Evolutionary conservation across 1,140 invertebrate genomes (phyloP).

Genomic region (Drosophila funebris): DNA sequence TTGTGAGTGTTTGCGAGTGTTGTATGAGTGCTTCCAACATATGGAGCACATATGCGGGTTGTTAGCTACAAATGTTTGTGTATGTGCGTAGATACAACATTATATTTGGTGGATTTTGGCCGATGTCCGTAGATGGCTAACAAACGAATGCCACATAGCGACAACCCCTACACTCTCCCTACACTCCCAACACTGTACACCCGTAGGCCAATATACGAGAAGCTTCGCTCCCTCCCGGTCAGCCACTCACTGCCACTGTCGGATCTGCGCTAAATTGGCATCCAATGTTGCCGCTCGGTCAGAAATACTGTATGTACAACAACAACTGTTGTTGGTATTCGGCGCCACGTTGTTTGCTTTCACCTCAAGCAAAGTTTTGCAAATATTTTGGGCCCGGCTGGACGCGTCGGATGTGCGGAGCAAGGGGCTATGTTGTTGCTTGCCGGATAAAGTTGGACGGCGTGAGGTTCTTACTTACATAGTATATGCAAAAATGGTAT

Average conservation of each 20-base stretch:
- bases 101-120: slow-evolving; percentile 74
- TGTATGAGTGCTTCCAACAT: slow-evolving; percentile 59
- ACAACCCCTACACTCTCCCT: slow-evolving; percentile 20
- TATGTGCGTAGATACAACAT: slow-evolving; percentile 53
- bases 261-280: slow-evolving; percentile 70
- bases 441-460: slow-evolving; percentile 72
- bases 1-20: slow-evolving; percentile 24
- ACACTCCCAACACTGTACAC: neutral
- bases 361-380: slow-evolving; percentile 74
- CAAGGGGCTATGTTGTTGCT: neutral
- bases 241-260: slow-evolving; percentile 35
- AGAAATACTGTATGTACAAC: slow-evolving; percentile 54
- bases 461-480: slow-evolving; percentile 69
- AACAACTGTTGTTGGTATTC: slow-evolving; percentile 53
- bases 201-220: neutral
- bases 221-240: neutral
- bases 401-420: slow-evolving; percentile 2
- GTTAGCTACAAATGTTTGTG: slow-evolving; percentile 11
- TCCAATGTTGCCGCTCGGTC: slow-evolving; percentile 54
- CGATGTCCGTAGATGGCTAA: slow-evolving; percentile 10
- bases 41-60: slow-evolving; percentile 50
- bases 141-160: slow-evolving; percentile 39
- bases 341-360: slow-evolving; percentile 79
- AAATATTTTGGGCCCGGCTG: slow-evolving; percentile 45
- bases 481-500: slow-evolving; percentile 79